Conservation (phyloP, 2,888 invertebrate species). For the Cheilosia urbana region DNA sequence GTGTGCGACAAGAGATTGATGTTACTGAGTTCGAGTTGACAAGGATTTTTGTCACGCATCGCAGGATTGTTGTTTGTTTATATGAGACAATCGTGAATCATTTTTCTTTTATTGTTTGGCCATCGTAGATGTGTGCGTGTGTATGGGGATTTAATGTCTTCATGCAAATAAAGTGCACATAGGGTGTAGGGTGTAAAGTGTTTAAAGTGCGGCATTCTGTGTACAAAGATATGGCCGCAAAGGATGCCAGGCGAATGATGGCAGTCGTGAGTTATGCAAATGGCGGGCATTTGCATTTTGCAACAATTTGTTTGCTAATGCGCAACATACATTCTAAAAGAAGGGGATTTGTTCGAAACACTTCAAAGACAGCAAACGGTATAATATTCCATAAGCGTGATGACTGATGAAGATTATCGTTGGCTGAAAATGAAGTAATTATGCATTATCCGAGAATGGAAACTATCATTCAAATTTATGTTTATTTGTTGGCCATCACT, state of each 20-base stretch:
- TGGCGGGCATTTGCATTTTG: slow-evolving; percentile 41
- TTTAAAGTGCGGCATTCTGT: slow-evolving; percentile 24
- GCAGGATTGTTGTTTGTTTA: slow-evolving; percentile 11
- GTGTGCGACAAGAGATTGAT: slow-evolving; percentile 10
- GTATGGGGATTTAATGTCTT: slow-evolving; percentile 37
- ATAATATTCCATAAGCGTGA: neutral
- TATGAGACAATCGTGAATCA: neutral
- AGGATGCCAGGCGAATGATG: slow-evolving; percentile 34
- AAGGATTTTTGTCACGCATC: slow-evolving; percentile 32
- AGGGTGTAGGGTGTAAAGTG: neutral
- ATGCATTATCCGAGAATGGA: slow-evolving; percentile 8
- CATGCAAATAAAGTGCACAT: slow-evolving; percentile 25
- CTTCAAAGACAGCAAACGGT: slow-evolving; percentile 5
- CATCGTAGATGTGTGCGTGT: slow-evolving; percentile 3
- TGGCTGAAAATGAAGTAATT: slow-evolving; percentile 23
- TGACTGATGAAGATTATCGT: slow-evolving; percentile 11
- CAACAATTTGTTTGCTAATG: slow-evolving; percentile 36
- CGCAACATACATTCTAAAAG: neutral
- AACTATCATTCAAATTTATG: slow-evolving; percentile 17
- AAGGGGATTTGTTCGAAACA: neutral
- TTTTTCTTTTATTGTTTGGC: slow-evolving; percentile 15
- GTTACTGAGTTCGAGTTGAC: slow-evolving; percentile 1
- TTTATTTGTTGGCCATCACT: slow-evolving; percentile 10
- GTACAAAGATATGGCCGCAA: slow-evolving; percentile 7
- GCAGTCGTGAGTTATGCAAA: slow-evolving; percentile 36